Conservation (phyloP, 2,113 vertebrate species). For the Bucco capensis region DNA sequence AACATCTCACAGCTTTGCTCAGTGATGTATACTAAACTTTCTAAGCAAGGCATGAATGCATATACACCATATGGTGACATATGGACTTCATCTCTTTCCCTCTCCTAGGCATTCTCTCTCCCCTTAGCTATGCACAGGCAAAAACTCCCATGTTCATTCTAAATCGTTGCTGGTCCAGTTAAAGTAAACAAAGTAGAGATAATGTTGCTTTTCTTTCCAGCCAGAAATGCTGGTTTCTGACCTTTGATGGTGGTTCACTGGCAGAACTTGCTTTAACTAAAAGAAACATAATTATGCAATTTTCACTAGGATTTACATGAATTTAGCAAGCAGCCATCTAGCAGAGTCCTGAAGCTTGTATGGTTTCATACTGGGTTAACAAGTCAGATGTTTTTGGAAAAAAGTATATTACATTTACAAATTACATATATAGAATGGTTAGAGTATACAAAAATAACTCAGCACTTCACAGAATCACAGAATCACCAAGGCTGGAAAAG, state of each 20-base stretch:
- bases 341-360: neutral
- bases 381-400: neutral
- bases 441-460: neutral
- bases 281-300: slow-evolving; percentile 56
- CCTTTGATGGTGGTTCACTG: slow-evolving; percentile 43
- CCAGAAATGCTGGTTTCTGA: slow-evolving; percentile 61
- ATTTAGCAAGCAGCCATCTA: neutral
- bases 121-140: neutral
- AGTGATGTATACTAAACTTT: slow-evolving; percentile 5
- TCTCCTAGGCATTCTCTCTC: neutral
- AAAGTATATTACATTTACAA: neutral
- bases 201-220: slow-evolving; percentile 61
- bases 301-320: neutral
- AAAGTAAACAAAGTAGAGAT: slow-evolving; percentile 50
- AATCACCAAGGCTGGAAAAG: too few relatives aligned
- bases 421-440: neutral
- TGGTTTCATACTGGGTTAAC: neutral
- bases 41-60: slow-evolving; percentile 6
- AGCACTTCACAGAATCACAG: too few relatives aligned
- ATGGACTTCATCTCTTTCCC: slow-evolving; percentile 18
- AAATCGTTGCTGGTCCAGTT: slow-evolving; percentile 1
- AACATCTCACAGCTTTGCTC: slow-evolving; percentile 30
- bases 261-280: slow-evolving; percentile 60
- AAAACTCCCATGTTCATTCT: slow-evolving; percentile 12
- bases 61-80: neutral